Percentiles rank a stretch among this genome's conserved stretches.
Evolutionary conservation across 1,140 invertebrate species (phyloP).

Genomic region (Dendrolimus kikuchii): DNA sequence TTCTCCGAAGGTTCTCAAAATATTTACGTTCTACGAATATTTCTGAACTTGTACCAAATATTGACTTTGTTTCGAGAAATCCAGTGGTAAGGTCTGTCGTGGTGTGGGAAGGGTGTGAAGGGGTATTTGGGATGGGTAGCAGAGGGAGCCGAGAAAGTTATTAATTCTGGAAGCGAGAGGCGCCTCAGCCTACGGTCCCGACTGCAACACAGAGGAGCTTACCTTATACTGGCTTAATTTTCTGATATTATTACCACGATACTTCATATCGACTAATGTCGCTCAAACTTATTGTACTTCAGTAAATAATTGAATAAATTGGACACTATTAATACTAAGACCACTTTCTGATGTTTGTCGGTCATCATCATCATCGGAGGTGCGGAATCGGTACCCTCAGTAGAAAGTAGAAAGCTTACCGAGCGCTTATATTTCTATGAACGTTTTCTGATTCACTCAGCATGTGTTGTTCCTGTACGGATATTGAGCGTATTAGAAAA

Average conservation of each 20-base stretch:
- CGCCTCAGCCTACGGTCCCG: slow-evolving; percentile 57
- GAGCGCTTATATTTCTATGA: too few species aligned
- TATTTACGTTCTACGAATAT: background rate
- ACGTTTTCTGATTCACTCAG: too few species aligned
- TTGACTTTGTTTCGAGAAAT: slow-evolving; percentile 19
- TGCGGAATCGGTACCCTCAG: too few species aligned
- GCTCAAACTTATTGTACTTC: too few species aligned
- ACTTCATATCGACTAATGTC: background rate
- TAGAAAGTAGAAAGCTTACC: too few species aligned
- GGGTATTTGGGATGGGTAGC: slow-evolving; percentile 18
- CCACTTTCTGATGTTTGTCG: too few species aligned
- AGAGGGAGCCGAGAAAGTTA: slow-evolving; percentile 55
- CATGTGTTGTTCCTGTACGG: too few species aligned
- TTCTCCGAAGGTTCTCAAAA: background rate
- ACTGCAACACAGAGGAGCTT: slow-evolving; percentile 64
- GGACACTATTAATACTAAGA: too few species aligned
- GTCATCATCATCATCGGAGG: too few species aligned
- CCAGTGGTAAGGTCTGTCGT: slow-evolving; percentile 30
- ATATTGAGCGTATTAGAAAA: too few species aligned
- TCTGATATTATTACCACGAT: slow-evolving; percentile 57
- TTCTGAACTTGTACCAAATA: background rate
- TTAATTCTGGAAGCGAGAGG: slow-evolving; percentile 69
- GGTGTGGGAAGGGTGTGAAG: slow-evolving; percentile 33
- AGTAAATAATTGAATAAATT: too few species aligned
- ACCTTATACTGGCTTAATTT: slow-evolving; percentile 64